phyloP scores from a whole-genome alignment of 1,140 invertebrate species.

The fruit fly (Drosophila melanogaster) region DNA sequence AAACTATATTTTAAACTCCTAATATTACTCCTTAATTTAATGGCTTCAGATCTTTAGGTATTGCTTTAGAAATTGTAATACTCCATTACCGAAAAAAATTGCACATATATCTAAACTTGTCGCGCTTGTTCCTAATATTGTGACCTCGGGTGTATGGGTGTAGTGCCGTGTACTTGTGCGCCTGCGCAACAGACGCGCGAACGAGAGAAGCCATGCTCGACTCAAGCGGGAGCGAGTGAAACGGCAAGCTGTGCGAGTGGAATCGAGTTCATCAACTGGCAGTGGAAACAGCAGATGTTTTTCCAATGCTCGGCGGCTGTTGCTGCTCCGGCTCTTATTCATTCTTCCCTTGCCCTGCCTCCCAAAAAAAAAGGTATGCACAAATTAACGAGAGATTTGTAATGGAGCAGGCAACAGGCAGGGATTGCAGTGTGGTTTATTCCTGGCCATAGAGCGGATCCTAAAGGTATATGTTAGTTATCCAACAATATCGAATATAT shows the following conservation, averaged over 20 bases:
- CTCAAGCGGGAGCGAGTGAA: conserved; percentile 8
- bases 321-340: conserved; percentile 43
- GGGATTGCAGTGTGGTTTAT: neutral
- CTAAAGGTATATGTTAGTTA: neutral
- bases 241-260: conserved; percentile 27
- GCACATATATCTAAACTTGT: neutral
- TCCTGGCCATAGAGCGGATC: neutral
- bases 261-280: conserved; percentile 82
- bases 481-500: too few species aligned
- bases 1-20: too few species aligned
- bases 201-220: conserved; percentile 38
- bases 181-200: conserved; percentile 77
- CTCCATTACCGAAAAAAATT: neutral
- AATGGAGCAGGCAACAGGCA: conserved; percentile 26
- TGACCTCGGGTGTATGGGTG: conserved; percentile 10
- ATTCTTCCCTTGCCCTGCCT: conserved; percentile 8
- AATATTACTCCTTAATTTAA: too few species aligned
- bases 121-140: neutral
- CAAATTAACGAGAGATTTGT: conserved; percentile 41
- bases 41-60: neutral
- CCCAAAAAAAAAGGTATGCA: conserved; percentile 11
- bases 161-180: conserved; percentile 60
- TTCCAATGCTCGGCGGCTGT: conserved; percentile 79
- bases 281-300: conserved; percentile 72
- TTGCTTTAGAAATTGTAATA: neutral